Percentiles rank a stretch among this genome's conserved stretches.
These are phyloP conservation scores for Characodon lateralis DNA, from an alignment of 2,797 vertebrate genomes.

Conservation along the genomic window DNA sequence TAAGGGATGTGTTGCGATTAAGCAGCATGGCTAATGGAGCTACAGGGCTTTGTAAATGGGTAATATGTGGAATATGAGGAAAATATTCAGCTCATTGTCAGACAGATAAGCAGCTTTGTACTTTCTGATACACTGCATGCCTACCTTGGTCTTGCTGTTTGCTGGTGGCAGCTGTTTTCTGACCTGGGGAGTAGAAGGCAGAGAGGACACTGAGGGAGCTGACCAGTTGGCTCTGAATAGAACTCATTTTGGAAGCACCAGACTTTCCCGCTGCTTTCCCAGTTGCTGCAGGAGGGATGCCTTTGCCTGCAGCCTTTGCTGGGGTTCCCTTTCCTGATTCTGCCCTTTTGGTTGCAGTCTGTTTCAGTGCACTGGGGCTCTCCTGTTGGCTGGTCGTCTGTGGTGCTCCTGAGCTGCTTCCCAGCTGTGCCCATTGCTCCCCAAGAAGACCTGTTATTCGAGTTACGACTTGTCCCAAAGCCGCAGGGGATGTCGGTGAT, in stretches of 20 bases:
- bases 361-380: constrained; percentile 81
- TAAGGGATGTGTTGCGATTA: constrained; percentile 28
- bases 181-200: constrained; percentile 89
- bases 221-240: constrained; percentile 95
- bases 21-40: constrained; percentile 7
- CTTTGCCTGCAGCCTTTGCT: constrained; percentile 69
- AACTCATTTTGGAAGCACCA: constrained; percentile 92
- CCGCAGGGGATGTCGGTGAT: constrained; percentile 83
- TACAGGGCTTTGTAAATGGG: constrained; percentile 15
- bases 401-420: constrained; percentile 78
- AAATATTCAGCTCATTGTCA: constrained; percentile 11
- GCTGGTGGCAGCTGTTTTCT: constrained; percentile 77
- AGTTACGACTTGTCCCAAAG: constrained; percentile 92
- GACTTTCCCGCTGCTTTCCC: constrained; percentile 77
- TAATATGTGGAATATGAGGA: constrained; percentile 14
- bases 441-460: constrained; percentile 94
- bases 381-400: constrained; percentile 82
- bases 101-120: constrained; percentile 9
- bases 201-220: constrained; percentile 95
- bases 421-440: constrained; percentile 95
- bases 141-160: constrained; percentile 84
- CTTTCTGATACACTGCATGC: constrained; percentile 29
- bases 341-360: constrained; percentile 67
- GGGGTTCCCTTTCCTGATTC: constrained; percentile 66
- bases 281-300: constrained; percentile 51